Base-by-base conservation (phyloP, 1,140 invertebrate genomes). In the Achroia grisella region DNA sequence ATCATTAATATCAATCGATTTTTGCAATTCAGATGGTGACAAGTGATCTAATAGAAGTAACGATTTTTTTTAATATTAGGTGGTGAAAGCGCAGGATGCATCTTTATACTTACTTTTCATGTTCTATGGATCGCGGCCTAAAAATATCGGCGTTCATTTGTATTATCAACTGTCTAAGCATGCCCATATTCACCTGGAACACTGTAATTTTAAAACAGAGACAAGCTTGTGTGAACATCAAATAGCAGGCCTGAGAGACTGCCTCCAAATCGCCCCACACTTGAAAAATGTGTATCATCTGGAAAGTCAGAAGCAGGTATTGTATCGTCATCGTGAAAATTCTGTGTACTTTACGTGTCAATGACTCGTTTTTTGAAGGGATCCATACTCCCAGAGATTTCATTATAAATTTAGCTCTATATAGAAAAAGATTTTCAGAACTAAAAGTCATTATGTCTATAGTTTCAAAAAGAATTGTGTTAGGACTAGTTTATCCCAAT, bases 161-260 rank as follows among this genome's bases (percentile, higher is more conserved):
- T 17, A 34, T 43, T 12, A 80, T 15, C 4, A 85, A 43, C 0
- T 70, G 51, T 42, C 52, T 63, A 4, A 78, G 28, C 15, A 56
- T 52, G 8, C 40, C 44, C n/a, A 67, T 54, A 37, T 80, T 82
- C 0, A 64, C 10, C 11, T 72, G 76, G 44, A 82, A 61, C 28
- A 78, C 63, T 0, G 76, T 73, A 5, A 85, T 52, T 66, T 85
- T 85, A 9, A 79, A 74, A 47, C 78, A 82, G 14, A 85, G 56
- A 47, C 73, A 78, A 3, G 78, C 75, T 29, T 85, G 78, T 0
- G 81, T 81, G 44, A 85, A 78, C 8, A 82, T 48, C 34, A 82
- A 40, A 12, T 81, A 85, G 0, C 64, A 75, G 3, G 77, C 68
- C 23, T 85, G 66, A 0, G 75, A 76, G 1, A 81, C 65, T 0